Evolutionary conservation across 2,888 invertebrate genomes (phyloP).

Genomic region (Lasius fuliginosus): DNA sequence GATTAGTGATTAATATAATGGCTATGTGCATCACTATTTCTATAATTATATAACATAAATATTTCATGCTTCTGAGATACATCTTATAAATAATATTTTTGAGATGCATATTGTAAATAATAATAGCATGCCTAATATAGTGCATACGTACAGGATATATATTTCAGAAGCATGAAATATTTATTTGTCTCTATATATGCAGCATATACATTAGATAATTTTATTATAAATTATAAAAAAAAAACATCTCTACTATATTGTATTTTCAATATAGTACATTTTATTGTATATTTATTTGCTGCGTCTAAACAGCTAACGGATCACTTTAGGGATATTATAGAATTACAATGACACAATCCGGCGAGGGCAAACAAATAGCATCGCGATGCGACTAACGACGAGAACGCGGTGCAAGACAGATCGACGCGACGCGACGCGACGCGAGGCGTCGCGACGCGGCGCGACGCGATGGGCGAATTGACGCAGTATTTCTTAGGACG

Average conservation of each 20-base stretch:
- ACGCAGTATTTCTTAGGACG: constrained; percentile 63
- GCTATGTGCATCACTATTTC: background rate
- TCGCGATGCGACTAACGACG: constrained; percentile 33
- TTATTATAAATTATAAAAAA: background rate
- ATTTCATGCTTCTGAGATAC: background rate
- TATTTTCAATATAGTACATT: background rate
- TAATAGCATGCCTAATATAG: background rate
- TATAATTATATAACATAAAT: background rate
- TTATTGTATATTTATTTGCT: background rate
- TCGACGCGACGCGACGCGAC: constrained; percentile 47
- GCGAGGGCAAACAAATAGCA: constrained; percentile 33
- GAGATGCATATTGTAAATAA: background rate
- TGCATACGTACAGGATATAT: no score
- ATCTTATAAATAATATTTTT: background rate
- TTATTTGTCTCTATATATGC: no score
- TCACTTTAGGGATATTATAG: constrained; percentile 10
- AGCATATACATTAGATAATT: background rate
- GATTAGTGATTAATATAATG: background rate
- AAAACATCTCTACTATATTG: background rate
- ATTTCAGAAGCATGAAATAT: no score
- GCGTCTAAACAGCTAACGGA: background rate
- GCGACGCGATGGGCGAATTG: constrained; percentile 53
- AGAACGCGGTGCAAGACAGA: constrained; percentile 24
- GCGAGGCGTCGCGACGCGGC: constrained; percentile 59
- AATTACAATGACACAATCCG: constrained; percentile 27